These are phyloP conservation scores for Euphydryas editha DNA, from an alignment of 2,888 invertebrate genomes.

Conservation along the genomic window DNA sequence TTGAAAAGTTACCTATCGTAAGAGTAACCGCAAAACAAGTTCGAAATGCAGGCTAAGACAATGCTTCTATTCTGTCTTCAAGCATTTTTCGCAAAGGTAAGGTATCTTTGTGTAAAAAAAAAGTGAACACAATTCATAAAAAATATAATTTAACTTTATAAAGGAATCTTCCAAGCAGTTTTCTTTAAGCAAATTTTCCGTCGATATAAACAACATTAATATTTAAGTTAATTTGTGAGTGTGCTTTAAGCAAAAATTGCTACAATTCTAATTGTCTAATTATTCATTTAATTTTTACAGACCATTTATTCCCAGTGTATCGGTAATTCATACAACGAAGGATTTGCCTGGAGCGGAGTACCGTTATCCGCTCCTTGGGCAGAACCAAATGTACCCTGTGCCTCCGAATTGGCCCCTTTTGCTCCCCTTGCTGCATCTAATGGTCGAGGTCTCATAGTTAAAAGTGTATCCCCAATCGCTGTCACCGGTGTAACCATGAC, in stretches of 20 bases:
- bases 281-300: slow-evolving; percentile 33
- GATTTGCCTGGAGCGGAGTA: background rate
- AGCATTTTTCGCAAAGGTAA: background rate
- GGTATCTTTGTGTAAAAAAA: no score
- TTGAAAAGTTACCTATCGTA: background rate
- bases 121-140: no score
- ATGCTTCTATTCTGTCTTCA: background rate
- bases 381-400: slow-evolving; percentile 1
- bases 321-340: background rate
- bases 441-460: slow-evolving; percentile 44
- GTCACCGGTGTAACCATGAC: slow-evolving; percentile 41
- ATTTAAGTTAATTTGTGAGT: no score
- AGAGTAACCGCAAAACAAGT: background rate
- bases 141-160: no score
- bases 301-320: background rate
- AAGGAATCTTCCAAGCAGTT: no score
- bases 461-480: slow-evolving; percentile 47
- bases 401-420: background rate
- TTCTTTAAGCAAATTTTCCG: background rate
- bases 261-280: no score
- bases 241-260: no score
- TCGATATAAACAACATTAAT: slow-evolving; percentile 39
- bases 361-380: background rate
- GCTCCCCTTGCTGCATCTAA: slow-evolving; percentile 38
- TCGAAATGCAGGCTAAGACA: background rate